Percentiles rank a stretch among this genome's conserved stretches.
phyloP scores from a whole-genome alignment of 2,888 invertebrate genomes.

The Spodoptera littoralis region DNA sequence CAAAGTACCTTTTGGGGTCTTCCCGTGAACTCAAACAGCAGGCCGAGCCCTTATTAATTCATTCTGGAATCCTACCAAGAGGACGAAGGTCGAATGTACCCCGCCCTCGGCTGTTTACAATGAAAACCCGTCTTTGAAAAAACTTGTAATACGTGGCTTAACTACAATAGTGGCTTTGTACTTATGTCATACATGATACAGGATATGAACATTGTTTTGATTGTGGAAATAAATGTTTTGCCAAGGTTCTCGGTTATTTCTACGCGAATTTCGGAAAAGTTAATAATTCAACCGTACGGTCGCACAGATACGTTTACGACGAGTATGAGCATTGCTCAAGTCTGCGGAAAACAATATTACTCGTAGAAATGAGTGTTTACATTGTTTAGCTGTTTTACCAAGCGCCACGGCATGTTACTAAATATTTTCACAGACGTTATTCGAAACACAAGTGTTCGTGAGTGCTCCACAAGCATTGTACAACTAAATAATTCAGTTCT shows the following conservation, averaged over 20 bases:
- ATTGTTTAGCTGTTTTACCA: slow-evolving; percentile 39
- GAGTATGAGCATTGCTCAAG: slow-evolving; percentile 36
- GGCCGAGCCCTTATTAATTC: slow-evolving; percentile 42
- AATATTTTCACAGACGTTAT: slow-evolving; percentile 30
- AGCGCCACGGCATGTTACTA: slow-evolving; percentile 10
- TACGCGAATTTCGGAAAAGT: slow-evolving; percentile 23
- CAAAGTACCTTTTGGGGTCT: slow-evolving; percentile 31
- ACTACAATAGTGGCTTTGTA: slow-evolving; percentile 2
- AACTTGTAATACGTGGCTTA: slow-evolving; percentile 22
- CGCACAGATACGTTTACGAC: slow-evolving; percentile 14
- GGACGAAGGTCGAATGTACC: slow-evolving; percentile 21
- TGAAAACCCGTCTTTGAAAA: slow-evolving; percentile 31
- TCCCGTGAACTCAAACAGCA: slow-evolving; percentile 45
- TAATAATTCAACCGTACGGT: slow-evolving; percentile 28
- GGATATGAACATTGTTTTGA: slow-evolving; percentile 3
- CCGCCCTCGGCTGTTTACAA: slow-evolving; percentile 26
- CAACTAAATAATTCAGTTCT: slow-evolving; percentile 5
- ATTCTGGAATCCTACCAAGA: slow-evolving; percentile 25
- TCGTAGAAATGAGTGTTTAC: slow-evolving; percentile 29
- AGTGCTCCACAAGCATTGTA: background rate
- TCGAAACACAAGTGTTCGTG: slow-evolving; percentile 5
- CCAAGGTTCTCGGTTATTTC: slow-evolving; percentile 6
- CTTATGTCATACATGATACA: slow-evolving; percentile 1
- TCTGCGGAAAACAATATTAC: slow-evolving; percentile 45
- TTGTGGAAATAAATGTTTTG: slow-evolving; percentile 19